A percentile compares a stretch with the other conserved stretches of the same genome.
Evolutionary conservation across 2,888 invertebrate species (phyloP).

Genomic region (Harpagoxenus sublaevis): DNA sequence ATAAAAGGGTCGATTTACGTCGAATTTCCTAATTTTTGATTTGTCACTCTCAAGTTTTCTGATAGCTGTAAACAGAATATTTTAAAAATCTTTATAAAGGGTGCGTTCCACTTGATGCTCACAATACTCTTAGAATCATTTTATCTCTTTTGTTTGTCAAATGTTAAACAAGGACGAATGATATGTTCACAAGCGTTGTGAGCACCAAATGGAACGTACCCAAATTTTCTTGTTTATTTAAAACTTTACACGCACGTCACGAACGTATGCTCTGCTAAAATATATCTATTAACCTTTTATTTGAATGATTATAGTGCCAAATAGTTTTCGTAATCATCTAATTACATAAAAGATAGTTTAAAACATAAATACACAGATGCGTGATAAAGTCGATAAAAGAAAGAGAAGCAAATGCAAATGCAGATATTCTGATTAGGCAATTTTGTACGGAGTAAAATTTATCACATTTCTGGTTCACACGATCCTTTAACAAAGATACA

Average conservation of each 20-base stretch:
- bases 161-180: too few species aligned
- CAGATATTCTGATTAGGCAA: not conserved
- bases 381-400: not conserved
- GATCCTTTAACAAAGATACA: too few species aligned
- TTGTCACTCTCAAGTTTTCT: not conserved
- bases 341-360: not conserved
- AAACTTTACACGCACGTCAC: not conserved
- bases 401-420: not conserved
- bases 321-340: not conserved
- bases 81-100: not conserved
- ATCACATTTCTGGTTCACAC: too few species aligned
- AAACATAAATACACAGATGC: not conserved
- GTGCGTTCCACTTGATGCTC: too few species aligned
- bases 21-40: not conserved
- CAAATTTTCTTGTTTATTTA: not conserved
- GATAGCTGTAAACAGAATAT: not conserved
- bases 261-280: not conserved
- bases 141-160: too few species aligned
- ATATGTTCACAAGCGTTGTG: too few species aligned
- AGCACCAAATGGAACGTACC: too few species aligned
- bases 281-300: not conserved
- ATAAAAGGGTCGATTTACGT: conserved; percentile 2
- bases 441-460: not conserved
- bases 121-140: too few species aligned
- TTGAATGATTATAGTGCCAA: not conserved